Base-by-base conservation (phyloP, 2,888 invertebrate species). In the Bellardia pandia region DNA sequence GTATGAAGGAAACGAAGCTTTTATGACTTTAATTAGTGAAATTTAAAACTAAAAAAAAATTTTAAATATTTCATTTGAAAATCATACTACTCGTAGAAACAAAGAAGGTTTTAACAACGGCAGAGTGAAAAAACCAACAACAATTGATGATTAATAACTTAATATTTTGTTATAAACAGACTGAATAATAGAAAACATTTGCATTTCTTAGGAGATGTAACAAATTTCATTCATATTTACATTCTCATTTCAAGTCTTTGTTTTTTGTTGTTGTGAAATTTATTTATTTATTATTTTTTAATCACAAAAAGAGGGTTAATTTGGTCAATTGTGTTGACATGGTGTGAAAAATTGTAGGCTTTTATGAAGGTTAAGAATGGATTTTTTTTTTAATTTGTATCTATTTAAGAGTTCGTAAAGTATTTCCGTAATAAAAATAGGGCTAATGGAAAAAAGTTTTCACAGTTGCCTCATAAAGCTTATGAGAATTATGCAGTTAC, bases 1-100 rank as follows among this genome's bases (percentile, higher is more conserved):
- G 79, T 86, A 48, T 66, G 79, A 66, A 69, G 51, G 62, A 60
- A 64, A 45, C 23, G 16, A 74, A 78, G 72, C 62, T 86, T 71
- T 78, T 82, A 68, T 75, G 75, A 79, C 74, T 86, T 82, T 79
- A 82, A 79, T 86, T 83, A 75, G 82, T 79, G 74, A 86, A 83
- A 83, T 71, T 69, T 71, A 78, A 83, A 83, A 83, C 77, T 58
- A 66, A 81, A 86, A 71, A 77, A n/a, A n/a, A 64, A 83, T 82
- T 69, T 53, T 5, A 78, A 68, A 74, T 45, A 23, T 66, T 76
- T 62, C n/a, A 75, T 56, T 72, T 77, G 45, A 53, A 71, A 71
- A 66, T 58, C 30, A 68, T 30, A 48, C 16, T 68, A 53, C 9
- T 23, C 23, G 23, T 23, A 23, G 23, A 42, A 53, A 62, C 60